Base-by-base conservation (phyloP, 2,797 vertebrate genomes). In the Sphenopsis melanotis region DNA sequence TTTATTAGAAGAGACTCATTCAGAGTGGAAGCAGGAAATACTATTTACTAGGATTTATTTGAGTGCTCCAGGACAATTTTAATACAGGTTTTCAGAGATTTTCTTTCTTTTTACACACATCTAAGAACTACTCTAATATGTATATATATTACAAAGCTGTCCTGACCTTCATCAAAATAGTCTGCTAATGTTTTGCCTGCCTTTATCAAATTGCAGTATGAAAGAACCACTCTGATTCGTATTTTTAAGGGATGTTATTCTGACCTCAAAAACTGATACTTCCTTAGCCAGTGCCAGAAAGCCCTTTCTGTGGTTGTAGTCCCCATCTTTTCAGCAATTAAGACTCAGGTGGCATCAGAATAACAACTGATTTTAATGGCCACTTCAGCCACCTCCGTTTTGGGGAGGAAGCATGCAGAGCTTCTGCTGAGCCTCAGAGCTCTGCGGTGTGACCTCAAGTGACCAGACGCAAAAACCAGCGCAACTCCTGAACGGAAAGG, bases 221-320 rank as follows among this genome's bases (percentile, higher is more conserved):
- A 82, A 83, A 88, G 77, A 83, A 53, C 34, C 34, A 22, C 63
- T 87, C 57, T 60, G 65, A 81, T 92, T 95, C 57, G 27, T 50
- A 17, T 56, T 78, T 93, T 88, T 76, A 83, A 72, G 59, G 65
- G 89, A 79, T 86, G 75, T 86, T 88, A 39, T 72, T 79, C 85
- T 72, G 72, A 93, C 91, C 94, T 94, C 91, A 81, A 42, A 94
- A 95, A 56, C 37, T 90, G 77, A 69, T 96, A 82, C 80, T 94
- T 96, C 87, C 74, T 93, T 90, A 76, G 63, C 27, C 41, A 69
- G 59, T 90, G 66, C 85, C 66, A 94, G 77, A 79, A 93, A 90
- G n/a, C 16, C 72, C 55, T 93, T 93, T 94, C 74, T 82, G 92
- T 94, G 94, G 94, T 94, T 86, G 49, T 41, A 70, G 59, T 79